Evolutionary conservation across 2,888 invertebrate species (phyloP), one percentile per base, ranked within the genome.

Genomic region (Eupithecia abbreviata): DNA sequence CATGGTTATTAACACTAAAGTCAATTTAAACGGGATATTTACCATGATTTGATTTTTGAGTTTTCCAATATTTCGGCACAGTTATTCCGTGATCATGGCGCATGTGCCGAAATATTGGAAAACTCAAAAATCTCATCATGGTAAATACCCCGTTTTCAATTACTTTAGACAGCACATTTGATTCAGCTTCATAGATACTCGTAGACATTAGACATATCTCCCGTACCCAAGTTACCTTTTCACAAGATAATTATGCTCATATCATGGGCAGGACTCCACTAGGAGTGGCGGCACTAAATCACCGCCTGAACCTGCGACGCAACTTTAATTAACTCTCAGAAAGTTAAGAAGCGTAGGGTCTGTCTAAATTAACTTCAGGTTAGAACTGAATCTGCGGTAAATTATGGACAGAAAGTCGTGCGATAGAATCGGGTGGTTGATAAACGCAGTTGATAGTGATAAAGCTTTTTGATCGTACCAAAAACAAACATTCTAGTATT

Each of bases 271-370:
- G 83, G 88, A 88, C 89, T 90, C 82, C 88, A 86, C 86, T 86
- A 77, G 77, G 77, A 81, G 82, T 83, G 82, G 83, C 83, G 83
- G 84, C 82, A 83, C 84, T 91, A 90, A 90, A 91, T 90, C 89
- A 90, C 87, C 82, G 80, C 85, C 87, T 85, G 86, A 87, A 86
- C 84, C 88, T 82, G 75, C 79, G 85, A 87, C 88, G 87, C 88
- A 90, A 91, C 87, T 91, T 92, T 90, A 91, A 83, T 83, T 82
- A 83, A 81, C 78, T 81, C 79, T 75, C 68, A 79, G 82, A 80
- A 83, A 82, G 83, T 82, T 83, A 71, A 55, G 67, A 72, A 79
- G 76, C 67, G 73, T 75, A 49, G 58, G 74, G 75, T 30, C 43
- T 30, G 42, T 12, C 4, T 10, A 3, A 51, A 30, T 10, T 58